Base-by-base conservation (phyloP, 2,113 vertebrate genomes). In the Callorhinus ursinus region DNA sequence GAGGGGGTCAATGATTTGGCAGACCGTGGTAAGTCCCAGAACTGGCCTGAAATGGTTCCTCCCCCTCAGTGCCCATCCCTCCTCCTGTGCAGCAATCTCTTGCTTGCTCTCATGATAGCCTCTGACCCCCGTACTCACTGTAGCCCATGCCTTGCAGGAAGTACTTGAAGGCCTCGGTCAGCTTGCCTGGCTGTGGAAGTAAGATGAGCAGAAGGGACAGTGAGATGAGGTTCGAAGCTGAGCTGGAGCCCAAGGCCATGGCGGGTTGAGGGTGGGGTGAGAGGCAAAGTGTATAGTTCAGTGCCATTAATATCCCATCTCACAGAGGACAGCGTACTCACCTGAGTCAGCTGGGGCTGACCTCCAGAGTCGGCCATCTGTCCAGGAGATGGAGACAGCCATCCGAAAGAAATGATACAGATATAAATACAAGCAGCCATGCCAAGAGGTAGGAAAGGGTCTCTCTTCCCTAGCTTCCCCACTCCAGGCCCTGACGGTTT, bases 131-230 rank as follows among this genome's bases (percentile, higher is more conserved):
- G 49, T 96, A 99, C 99, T 99, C 98, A 99, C 99, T 99, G 98
- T 99, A 99, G 98, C 99, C 99, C 99, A 99, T 99, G 97, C 99
- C 99, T 93, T 99, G 99, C 88, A 99, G 99, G 97, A 99, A 99
- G 97, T 99, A 99, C 96, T 99, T 99, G 98, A 99, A 99, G 36
- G 99, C 99, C 97, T 99, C 99, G 0, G 99, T 99, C 97, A 99
- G 98, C 98, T 99, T 99, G 88, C 99, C 99, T 77, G 98, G 98
- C 98, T 98, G 93, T 31, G 53, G 80, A 82, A 71, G 11, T n/a
- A 53, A 63, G 51, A 90, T 2, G 51, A 87, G 46, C 24, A 93
- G 14, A 88, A 21, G 46, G 96, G 77, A 79, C 51, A 55, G 39
- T 39, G 61, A 86, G 71, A 12, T 74, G 69, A 91, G 87, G 19